Percentiles rank a stretch among this genome's conserved stretches.
These are phyloP conservation scores for Sebastes itinus DNA, from an alignment of 2,797 vertebrate genomes.

Conservation along the genomic window DNA sequence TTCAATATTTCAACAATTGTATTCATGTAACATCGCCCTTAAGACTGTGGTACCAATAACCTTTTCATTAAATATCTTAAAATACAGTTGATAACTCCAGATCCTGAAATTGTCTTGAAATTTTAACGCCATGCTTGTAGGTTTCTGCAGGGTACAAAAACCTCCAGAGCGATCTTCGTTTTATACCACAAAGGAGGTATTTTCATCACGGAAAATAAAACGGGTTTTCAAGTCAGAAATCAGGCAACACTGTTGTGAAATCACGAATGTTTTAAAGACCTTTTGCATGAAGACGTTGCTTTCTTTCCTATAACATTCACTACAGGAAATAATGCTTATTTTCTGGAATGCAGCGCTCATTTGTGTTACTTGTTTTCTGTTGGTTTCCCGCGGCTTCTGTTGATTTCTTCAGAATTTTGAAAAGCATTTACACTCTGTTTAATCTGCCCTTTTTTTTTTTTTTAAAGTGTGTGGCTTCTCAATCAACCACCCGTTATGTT, in stretches of 20 bases:
- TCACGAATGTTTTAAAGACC: no score
- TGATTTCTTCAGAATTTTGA: not conserved
- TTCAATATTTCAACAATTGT: no score
- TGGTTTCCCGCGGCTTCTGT: not conserved
- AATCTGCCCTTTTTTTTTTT: not conserved
- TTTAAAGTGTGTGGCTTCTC: not conserved
- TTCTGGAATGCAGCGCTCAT: not conserved
- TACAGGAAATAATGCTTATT: not conserved
- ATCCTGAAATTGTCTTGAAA: no score
- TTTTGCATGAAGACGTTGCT: not conserved
- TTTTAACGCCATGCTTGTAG: no score
- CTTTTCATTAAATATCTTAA: no score
- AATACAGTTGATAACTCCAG: no score
- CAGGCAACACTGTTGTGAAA: not conserved
- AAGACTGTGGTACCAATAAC: no score
- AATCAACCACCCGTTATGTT: not conserved
- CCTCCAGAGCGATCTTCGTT: no score
- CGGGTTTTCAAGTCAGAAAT: not conserved
- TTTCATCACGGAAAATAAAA: no score
- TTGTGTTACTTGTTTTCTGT: not conserved
- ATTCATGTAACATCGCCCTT: rapidly evolving
- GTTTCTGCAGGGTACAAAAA: no score
- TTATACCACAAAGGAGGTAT: rapidly evolving
- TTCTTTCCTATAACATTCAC: not conserved
- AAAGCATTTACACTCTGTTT: not conserved